Base-by-base conservation (phyloP, 2,797 vertebrate species). In the Serranus cabrilla region DNA sequence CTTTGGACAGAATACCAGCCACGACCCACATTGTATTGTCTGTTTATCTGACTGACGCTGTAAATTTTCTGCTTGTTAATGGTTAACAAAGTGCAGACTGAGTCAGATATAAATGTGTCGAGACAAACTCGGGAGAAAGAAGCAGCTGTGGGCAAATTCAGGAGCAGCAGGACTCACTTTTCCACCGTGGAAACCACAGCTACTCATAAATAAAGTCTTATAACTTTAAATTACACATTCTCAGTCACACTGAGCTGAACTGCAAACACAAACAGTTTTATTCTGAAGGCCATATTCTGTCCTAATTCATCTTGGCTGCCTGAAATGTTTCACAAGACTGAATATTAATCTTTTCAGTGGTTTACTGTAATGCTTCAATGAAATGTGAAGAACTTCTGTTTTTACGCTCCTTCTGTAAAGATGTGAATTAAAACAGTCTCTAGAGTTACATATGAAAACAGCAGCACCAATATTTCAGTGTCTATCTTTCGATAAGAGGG, bases 381-480 rank as follows among this genome's bases (percentile, higher is more conserved):
- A 77, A 77, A 75, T 72, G 74, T 78, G 74, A 73, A 76, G 31
- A 74, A 65, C 51, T 74, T 58, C 52, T 69, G 55, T 66, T 68
- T 70, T 57, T 31, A 58, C 47, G 60, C 46, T 68, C 9, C 11
- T 50, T 59, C 31, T 71, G 11, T 55, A 50, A 42, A 46, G 34
- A 58, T 51, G 18, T 73, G 54, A 51, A 59, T 40, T 60, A 3
- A 20, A 43, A 17, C 9, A 27, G 37, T 66, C 12, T 55, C 46
- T 47, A 27, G 61, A 40, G 56, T 37, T 13, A n/a, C 3, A 40
- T 51, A n/a, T 37, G 23, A 50, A 61, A 79, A 57, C 62, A 47
- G 51, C 75, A 71, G 27, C 42, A 61, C 16, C 0, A 37, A 39
- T 51, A 5, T 71, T 43, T 75, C 54, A 67, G 54, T 21, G 42